phyloP scores from a whole-genome alignment of 2,113 vertebrate species.

The Romanogobio albipinnatus region DNA sequence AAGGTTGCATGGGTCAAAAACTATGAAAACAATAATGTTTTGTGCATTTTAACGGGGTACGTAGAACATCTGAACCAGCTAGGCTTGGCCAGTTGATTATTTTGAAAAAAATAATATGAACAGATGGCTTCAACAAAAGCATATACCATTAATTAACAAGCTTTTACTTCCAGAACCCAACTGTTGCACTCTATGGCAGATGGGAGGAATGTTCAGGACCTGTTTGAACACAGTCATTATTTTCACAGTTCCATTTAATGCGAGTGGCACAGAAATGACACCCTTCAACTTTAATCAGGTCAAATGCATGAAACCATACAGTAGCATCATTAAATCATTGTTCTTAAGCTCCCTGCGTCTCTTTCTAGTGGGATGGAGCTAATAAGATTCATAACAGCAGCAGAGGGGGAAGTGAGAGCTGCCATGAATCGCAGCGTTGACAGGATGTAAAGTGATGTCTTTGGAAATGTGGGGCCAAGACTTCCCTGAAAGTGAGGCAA shows the following conservation, averaged over 20 bases:
- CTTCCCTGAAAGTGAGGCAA: slow-evolving; percentile 46
- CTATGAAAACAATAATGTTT: too few species aligned
- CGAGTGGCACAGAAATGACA: neutral
- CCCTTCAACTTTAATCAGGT: slow-evolving; percentile 26
- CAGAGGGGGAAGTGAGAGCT: slow-evolving; percentile 33
- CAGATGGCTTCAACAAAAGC: neutral
- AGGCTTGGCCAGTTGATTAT: too few species aligned
- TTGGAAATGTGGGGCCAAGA: slow-evolving; percentile 49
- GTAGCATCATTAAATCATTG: slow-evolving; percentile 31
- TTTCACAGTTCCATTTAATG: neutral
- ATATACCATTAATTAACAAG: neutral
- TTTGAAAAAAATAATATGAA: too few species aligned
- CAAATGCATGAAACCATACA: slow-evolving; percentile 28
- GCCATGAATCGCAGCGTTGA: slow-evolving; percentile 44
- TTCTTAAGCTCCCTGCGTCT: slow-evolving; percentile 2
- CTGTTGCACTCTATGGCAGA: neutral
- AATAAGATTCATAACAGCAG: slow-evolving; percentile 48
- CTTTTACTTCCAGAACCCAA: neutral
- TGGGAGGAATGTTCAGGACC: neutral
- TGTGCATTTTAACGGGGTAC: too few species aligned
- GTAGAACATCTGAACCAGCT: too few species aligned
- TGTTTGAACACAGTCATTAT: neutral
- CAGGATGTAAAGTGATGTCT: slow-evolving; percentile 50
- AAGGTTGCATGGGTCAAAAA: too few species aligned
- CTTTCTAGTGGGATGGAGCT: slow-evolving; percentile 39